Conservation (phyloP, 2,888 invertebrate genomes). For the Ormia ochracea region DNA sequence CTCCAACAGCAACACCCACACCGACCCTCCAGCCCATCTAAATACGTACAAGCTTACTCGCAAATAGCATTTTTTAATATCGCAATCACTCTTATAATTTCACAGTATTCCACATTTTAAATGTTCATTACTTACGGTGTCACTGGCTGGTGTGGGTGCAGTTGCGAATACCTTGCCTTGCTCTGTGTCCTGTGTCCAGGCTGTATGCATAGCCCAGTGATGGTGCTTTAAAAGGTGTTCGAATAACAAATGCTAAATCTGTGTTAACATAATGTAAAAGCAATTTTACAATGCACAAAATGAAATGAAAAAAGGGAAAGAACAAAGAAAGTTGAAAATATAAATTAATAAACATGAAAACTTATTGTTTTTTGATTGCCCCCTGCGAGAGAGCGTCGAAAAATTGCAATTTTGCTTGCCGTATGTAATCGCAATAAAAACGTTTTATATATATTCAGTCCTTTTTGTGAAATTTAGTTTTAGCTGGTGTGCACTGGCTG, state of each 20-base stretch:
- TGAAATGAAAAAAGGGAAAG: neutral
- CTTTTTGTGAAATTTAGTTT: neutral
- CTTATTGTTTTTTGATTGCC: conserved; percentile 50
- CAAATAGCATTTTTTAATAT: conserved; percentile 19
- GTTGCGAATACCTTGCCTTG: neutral
- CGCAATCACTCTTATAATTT: conserved; percentile 12
- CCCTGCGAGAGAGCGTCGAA: neutral
- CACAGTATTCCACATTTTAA: conserved; percentile 34
- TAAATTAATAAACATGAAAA: conserved; percentile 57
- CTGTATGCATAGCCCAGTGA: neutral
- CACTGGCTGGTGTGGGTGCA: neutral
- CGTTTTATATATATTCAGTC: neutral
- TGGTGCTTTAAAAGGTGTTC: conserved; percentile 49
- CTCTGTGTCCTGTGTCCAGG: neutral
- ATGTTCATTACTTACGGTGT: conserved; percentile 51
- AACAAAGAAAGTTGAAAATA: conserved; percentile 21
- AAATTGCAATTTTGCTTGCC: neutral
- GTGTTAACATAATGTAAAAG: conserved; percentile 56
- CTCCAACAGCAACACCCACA: conserved; percentile 6
- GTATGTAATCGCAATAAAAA: neutral
- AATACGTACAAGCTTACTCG: neutral
- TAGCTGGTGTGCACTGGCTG: neutral
- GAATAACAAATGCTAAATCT: conserved; percentile 56
- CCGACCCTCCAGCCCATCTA: neutral
- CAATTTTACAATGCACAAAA: conserved; percentile 24